A percentile compares a stretch with the other conserved stretches of the same genome.
Evolutionary conservation across 2,888 invertebrate species (phyloP).

Genomic region (Heteropelma amictum): DNA sequence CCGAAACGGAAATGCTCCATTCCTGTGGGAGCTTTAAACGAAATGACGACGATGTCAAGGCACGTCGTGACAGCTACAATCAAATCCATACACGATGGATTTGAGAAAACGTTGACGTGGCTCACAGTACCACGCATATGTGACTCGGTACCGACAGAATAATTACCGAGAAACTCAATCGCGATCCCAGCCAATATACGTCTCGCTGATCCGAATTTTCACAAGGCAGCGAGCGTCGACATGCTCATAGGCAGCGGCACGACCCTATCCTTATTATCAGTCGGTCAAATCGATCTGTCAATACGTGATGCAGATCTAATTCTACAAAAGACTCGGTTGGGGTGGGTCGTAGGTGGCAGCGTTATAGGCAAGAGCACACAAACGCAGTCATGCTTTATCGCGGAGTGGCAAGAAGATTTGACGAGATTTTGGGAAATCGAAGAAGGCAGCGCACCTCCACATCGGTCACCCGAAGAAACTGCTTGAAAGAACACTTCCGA

Average conservation of each 20-base stretch:
- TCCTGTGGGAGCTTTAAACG: not conserved
- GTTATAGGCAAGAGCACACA: not conserved
- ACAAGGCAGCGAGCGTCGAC: too few relatives aligned
- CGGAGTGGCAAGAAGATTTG: not conserved
- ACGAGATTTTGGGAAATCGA: conserved; percentile 17
- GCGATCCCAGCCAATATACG: not conserved
- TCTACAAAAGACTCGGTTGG: conserved; percentile 1
- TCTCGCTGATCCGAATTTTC: too few relatives aligned
- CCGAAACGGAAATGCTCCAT: not conserved
- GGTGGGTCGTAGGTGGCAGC: not conserved
- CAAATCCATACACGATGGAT: too few relatives aligned
- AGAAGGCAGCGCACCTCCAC: not conserved
- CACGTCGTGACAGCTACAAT: not conserved
- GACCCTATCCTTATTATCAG: too few relatives aligned
- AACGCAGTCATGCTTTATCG: not conserved
- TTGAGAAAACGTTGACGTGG: not conserved
- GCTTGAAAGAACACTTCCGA: not conserved
- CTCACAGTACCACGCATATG: not conserved
- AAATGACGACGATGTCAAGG: not conserved
- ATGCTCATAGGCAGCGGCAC: too few relatives aligned
- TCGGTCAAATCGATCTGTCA: not conserved
- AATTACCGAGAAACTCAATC: not conserved
- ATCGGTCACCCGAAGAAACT: not conserved
- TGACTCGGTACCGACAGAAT: not conserved
- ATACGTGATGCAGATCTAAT: not conserved